Evolutionary conservation across 92 coral and sea anemone species (phyloP), one percentile per base, ranked within the genome.

Genomic region (Chrysogorgia sp.): DNA sequence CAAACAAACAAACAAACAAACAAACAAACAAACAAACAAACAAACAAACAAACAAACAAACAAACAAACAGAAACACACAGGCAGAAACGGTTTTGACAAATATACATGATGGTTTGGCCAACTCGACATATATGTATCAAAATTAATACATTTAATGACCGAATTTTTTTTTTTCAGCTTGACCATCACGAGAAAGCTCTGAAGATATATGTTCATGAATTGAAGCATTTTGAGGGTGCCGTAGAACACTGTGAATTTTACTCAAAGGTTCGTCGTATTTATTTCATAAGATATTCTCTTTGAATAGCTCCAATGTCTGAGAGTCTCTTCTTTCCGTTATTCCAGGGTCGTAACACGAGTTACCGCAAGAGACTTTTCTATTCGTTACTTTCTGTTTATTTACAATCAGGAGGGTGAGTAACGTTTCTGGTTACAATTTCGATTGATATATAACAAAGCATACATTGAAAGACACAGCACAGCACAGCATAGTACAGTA

Each of bases 101-200:
- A 47, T n/a, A 47, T 12, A n/a, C n/a, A n/a, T n/a, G n/a, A n/a
- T n/a, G n/a, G n/a, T n/a, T n/a, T n/a, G n/a, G n/a, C n/a, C n/a
- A n/a, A n/a, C n/a, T n/a, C n/a, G n/a, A n/a, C n/a, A n/a, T n/a
- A n/a, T n/a, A n/a, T n/a, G n/a, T n/a, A 37, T 37, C 12, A 4
- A 37, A 37, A 12, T 37, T 37, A 5, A 37, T 4, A 37, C 6
- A 37, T 37, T 37, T 5, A 37, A 37, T 1, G 8, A 23, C 3
- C 2, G 40, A 10, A 34, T 5, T 7, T 3, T 45, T 64, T 58
- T 41, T 60, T 33, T 77, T 59, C 67, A 96, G 99, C 86, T 96
- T 92, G 99, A 90, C 34, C 99, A 96, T 75, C 90, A 96, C 66
- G 82, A 89, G 64, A 96, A 96, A 77, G 99, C 99, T 7, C 72